phyloP scores from a whole-genome alignment of 2,888 invertebrate genomes.

The Bursaphelenchus okinawaensis region DNA sequence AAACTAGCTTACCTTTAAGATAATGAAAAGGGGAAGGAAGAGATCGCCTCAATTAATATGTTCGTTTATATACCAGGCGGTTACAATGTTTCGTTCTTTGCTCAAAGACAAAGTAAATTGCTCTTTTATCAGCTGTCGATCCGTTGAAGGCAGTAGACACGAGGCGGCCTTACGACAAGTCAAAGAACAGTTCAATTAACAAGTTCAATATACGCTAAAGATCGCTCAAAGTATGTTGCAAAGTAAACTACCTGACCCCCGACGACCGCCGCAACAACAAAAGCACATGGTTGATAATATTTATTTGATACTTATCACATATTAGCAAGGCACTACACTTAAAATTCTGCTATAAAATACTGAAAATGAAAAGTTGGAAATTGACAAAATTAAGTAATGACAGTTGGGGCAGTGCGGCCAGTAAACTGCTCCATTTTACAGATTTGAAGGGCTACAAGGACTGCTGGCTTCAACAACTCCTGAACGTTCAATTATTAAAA shows the following conservation, averaged over 20 bases:
- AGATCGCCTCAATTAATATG: neutral
- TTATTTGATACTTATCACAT: neutral
- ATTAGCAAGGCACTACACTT: neutral
- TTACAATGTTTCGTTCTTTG: neutral
- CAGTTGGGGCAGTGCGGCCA: conserved; percentile 83
- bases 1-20: too few relatives aligned
- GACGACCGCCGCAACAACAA: neutral
- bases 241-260: neutral
- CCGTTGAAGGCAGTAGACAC: neutral
- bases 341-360: neutral
- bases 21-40: neutral
- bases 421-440: conserved; percentile 78
- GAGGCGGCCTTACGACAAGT: too few relatives aligned
- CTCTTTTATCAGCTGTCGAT: neutral
- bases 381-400: conserved; percentile 76
- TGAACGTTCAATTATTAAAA: conserved; percentile 52
- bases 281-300: neutral
- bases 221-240: neutral
- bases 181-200: neutral
- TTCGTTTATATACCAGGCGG: neutral
- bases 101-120: neutral
- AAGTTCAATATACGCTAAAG: neutral
- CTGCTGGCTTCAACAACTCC: conserved; percentile 76
- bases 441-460: conserved; percentile 78
- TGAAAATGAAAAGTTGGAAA: too few relatives aligned